Evolutionary conservation across 2,797 vertebrate species (phyloP).

Genomic region (Aotus griseimembra): DNA sequence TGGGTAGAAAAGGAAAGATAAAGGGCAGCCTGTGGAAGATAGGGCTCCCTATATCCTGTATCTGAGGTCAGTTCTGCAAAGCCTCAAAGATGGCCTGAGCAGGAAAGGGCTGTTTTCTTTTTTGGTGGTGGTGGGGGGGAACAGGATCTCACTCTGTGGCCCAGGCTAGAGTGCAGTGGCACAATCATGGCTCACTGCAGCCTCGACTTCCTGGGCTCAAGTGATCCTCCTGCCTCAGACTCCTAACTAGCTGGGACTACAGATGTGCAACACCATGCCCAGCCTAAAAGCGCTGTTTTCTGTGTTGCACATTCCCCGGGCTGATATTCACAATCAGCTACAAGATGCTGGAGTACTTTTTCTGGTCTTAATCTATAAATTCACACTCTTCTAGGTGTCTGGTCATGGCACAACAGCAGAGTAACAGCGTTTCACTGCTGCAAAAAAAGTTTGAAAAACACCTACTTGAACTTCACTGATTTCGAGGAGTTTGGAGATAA

Average conservation of each 20-base stretch:
- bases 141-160: neutral
- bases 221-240: too few species aligned
- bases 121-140: rapidly evolving
- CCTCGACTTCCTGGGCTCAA: neutral
- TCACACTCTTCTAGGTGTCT: neutral
- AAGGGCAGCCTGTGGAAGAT: neutral
- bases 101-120: neutral
- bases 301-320: rapidly evolving
- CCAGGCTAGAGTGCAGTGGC: neutral
- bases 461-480: neutral
- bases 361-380: neutral
- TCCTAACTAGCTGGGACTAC: neutral
- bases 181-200: neutral
- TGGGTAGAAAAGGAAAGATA: neutral
- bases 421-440: neutral
- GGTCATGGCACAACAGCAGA: neutral
- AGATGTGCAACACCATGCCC: neutral
- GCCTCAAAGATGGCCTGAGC: rapidly evolving
- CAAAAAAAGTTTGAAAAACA: neutral
- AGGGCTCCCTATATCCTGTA: neutral
- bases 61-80: neutral
- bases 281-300: neutral
- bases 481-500: neutral
- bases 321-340: neutral
- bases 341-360: neutral